Percentiles rank a stretch among this genome's conserved stretches.
Conservation (phyloP, 2,888 invertebrate species). For the Serripes groenlandicus region DNA sequence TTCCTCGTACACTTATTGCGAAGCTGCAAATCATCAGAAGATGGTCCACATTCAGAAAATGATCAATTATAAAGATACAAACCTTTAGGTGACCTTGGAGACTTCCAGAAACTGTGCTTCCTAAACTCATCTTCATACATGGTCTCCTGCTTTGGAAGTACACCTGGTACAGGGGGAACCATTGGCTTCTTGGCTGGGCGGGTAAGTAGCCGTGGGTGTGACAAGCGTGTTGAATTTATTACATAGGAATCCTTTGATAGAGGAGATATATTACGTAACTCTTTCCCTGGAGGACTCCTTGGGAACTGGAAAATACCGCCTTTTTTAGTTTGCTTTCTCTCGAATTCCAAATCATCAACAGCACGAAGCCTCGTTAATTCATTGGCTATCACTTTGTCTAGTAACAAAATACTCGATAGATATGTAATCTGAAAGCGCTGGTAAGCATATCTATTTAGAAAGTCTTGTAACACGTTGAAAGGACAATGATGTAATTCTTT, state of each 20-base stretch:
- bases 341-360: slow-evolving; percentile 80
- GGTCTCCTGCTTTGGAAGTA: slow-evolving; percentile 50
- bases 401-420: slow-evolving; percentile 78
- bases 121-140: slow-evolving; percentile 61
- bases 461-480: slow-evolving; percentile 79
- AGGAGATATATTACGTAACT: slow-evolving; percentile 18
- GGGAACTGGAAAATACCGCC: slow-evolving; percentile 70
- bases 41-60: too few species aligned
- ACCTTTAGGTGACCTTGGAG: slow-evolving; percentile 47
- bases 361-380: slow-evolving; percentile 75
- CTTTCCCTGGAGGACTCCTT: slow-evolving; percentile 28
- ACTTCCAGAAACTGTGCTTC: slow-evolving; percentile 41
- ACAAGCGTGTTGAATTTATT: slow-evolving; percentile 71
- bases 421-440: slow-evolving; percentile 79
- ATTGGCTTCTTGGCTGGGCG: slow-evolving; percentile 51
- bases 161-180: slow-evolving; percentile 63
- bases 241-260: slow-evolving; percentile 3
- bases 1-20: too few species aligned
- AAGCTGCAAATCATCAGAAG: too few species aligned
- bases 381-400: slow-evolving; percentile 80
- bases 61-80: neutral
- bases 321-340: slow-evolving; percentile 75
- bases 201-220: slow-evolving; percentile 78
- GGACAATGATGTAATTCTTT: slow-evolving; percentile 80
- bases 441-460: slow-evolving; percentile 69